phyloP scores from a whole-genome alignment of 1,140 invertebrate genomes.

The Cherax quadricarinatus region DNA sequence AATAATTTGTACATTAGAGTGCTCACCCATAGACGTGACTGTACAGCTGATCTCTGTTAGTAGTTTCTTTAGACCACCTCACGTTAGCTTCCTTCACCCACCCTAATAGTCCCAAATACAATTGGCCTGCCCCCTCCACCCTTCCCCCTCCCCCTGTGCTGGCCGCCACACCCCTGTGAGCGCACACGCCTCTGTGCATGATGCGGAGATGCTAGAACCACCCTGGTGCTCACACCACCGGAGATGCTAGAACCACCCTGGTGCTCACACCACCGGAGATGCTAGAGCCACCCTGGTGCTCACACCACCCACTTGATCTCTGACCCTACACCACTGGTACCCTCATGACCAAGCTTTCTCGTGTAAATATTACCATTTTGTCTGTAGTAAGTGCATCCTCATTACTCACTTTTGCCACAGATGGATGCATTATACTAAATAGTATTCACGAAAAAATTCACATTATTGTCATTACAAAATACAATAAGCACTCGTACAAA shows the following conservation, averaged over 20 bases:
- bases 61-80: conserved; percentile 5
- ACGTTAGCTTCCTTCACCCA: background rate
- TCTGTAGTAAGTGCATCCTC: conserved; percentile 42
- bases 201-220: conserved; percentile 62
- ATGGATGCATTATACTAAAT: conserved; percentile 16
- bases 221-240: conserved; percentile 41
- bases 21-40: background rate
- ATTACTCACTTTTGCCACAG: background rate
- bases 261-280: conserved; percentile 33
- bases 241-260: conserved; percentile 56
- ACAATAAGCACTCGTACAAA: too few relatives aligned
- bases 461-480: too few relatives aligned
- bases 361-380: conserved; percentile 12
- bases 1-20: conserved; percentile 4
- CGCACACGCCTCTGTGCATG: conserved; percentile 69
- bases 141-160: conserved; percentile 52
- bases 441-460: background rate
- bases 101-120: background rate
- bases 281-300: conserved; percentile 44
- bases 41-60: conserved; percentile 1
- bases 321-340: conserved; percentile 51
- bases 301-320: conserved; percentile 41
- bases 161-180: conserved; percentile 64
- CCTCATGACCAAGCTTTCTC: conserved; percentile 22
- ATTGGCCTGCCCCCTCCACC: background rate